Evolutionary conservation across 92 coral and sea anemone species (phyloP), one percentile per base, ranked within the genome.

Genomic region (Nematostella vectensis): DNA sequence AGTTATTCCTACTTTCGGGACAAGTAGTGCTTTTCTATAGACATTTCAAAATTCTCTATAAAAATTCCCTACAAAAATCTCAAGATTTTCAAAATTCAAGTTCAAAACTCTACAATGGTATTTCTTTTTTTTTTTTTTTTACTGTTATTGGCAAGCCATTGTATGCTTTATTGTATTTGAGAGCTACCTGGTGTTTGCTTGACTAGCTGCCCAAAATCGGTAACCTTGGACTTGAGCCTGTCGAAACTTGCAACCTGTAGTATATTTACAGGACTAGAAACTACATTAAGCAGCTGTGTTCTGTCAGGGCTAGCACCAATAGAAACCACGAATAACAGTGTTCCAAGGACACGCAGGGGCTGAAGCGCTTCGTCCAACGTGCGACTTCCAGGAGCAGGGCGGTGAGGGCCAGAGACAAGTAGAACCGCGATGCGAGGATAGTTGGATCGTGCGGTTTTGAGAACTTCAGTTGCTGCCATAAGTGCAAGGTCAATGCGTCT

Each of bases 401-500:
- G 31, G 31, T 88, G 83, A 40, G 49, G 59, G 1, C 91, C 91
- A 25, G 81, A 80, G 11, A 88, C 65, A 11, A 88, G 57, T 9
- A 88, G 66, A 47, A 88, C n/a, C 18, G 59, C 77, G 3, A 80
- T 64, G 50, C 71, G 83, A n/a, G 88, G 83, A 25, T 71, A 61
- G 55, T 60, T 57, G 0, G 70, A 52, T 21, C 88, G 47, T 25
- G 81, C 78, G 29, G 48, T 60, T 26, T 50, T 53, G 27, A 77
- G 61, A 30, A 67, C 42, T 9, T 67, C 28, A 3, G 63, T 53
- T 1, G 94, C 88, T 3, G 53, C 73, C 16, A 79, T 74, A 24
- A 88, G 50, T 11, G 88, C 96, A 8, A 36, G 53, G 61, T 79
- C 88, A 48, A 75, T 68, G 26, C 84, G 71, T 13, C 88, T 69